Evolutionary conservation across 2,888 invertebrate genomes (phyloP).

Genomic region (Cephus sareptanus): DNA sequence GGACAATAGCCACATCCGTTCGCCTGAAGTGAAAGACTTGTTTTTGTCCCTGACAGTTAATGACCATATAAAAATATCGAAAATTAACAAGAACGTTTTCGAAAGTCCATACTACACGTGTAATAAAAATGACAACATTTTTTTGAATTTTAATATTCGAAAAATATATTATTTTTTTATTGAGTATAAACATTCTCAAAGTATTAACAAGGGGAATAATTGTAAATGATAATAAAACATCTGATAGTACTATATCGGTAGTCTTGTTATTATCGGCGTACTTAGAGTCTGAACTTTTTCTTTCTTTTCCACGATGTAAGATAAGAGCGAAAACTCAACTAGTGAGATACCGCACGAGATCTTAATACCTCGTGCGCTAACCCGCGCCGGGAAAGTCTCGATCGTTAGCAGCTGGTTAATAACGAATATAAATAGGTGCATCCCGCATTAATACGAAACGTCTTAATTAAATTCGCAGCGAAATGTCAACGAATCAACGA

Average conservation of each 20-base stretch:
- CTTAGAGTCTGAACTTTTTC: neutral
- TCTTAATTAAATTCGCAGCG: slow-evolving; percentile 42
- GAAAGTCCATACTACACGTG: neutral
- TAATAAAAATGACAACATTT: neutral
- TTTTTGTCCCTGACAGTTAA: neutral
- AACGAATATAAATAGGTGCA: neutral
- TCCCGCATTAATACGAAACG: slow-evolving; percentile 23
- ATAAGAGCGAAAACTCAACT: neutral
- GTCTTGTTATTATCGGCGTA: neutral
- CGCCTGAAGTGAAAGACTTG: neutral
- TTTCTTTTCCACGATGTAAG: neutral
- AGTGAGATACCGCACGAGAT: neutral
- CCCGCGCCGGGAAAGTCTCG: slow-evolving; percentile 25
- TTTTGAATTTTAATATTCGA: neutral
- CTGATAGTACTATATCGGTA: too few relatives aligned
- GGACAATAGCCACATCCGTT: neutral
- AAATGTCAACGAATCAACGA: slow-evolving; percentile 57
- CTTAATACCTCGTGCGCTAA: slow-evolving; percentile 9
- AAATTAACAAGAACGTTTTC: neutral
- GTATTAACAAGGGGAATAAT: too few relatives aligned
- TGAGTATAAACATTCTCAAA: too few relatives aligned
- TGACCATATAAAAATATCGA: neutral
- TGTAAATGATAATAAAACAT: too few relatives aligned
- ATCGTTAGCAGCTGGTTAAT: slow-evolving; percentile 31
- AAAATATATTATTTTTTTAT: too few relatives aligned